phyloP scores from a whole-genome alignment of 2,888 invertebrate species.

The Beris morrisii region DNA sequence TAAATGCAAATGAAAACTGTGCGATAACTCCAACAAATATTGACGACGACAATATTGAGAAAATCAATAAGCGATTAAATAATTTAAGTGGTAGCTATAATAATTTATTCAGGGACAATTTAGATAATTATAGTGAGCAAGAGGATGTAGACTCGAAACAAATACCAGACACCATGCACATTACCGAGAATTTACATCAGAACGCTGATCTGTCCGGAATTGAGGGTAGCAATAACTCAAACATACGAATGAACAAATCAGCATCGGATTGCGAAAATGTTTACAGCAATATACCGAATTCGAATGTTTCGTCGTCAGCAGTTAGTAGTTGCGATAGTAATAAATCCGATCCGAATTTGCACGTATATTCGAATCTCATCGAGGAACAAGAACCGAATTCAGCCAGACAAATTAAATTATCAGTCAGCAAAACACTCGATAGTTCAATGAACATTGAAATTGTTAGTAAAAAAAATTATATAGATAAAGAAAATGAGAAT shows the following conservation, averaged over 20 bases:
- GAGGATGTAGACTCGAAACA: constrained; percentile 19
- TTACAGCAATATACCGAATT: constrained; percentile 55
- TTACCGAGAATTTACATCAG: not conserved
- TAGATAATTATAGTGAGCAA: constrained; percentile 43
- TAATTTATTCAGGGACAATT: constrained; percentile 54
- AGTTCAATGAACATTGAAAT: not conserved
- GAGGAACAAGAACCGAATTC: constrained; percentile 45
- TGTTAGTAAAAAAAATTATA: constrained; percentile 13
- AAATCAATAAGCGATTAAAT: constrained; percentile 41
- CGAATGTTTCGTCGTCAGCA: constrained; percentile 25
- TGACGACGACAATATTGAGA: constrained; percentile 52
- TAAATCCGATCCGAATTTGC: constrained; percentile 45
- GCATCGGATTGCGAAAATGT: constrained; percentile 53
- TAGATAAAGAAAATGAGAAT: constrained; percentile 19
- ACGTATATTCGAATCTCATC: constrained; percentile 55
- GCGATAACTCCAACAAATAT: constrained; percentile 46
- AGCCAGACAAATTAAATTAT: not conserved
- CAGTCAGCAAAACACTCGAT: constrained; percentile 6
- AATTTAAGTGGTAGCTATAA: constrained; percentile 55
- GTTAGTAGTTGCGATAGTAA: constrained; percentile 36
- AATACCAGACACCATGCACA: constrained; percentile 5
- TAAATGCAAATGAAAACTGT: constrained; percentile 17
- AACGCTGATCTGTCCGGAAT: not conserved
- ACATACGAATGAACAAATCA: constrained; percentile 42
- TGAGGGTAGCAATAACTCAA: not conserved